Percentiles rank a stretch among this genome's conserved stretches.
These are phyloP conservation scores for Ceratina australensis DNA, from an alignment of 1,140 invertebrate genomes.

Conservation along the genomic window DNA sequence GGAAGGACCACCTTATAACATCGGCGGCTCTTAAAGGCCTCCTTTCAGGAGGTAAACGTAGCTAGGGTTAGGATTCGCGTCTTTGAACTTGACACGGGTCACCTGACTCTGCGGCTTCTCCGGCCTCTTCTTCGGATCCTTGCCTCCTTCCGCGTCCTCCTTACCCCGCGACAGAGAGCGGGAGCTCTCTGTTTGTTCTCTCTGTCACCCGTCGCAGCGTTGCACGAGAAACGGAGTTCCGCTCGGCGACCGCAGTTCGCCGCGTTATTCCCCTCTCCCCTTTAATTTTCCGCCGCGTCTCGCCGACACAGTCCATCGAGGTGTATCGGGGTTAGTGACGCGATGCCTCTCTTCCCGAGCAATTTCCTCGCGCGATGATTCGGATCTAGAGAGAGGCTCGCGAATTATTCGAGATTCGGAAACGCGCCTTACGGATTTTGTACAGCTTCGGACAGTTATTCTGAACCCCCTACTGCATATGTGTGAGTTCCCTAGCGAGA, in stretches of 20 bases:
- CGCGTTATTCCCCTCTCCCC: slow-evolving; percentile 14
- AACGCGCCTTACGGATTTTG: too few species aligned
- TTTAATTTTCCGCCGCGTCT: slow-evolving; percentile 38
- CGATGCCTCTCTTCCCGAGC: not conserved
- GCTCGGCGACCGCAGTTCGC: slow-evolving; percentile 48
- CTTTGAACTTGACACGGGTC: slow-evolving; percentile 78
- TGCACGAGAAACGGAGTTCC: slow-evolving; percentile 5
- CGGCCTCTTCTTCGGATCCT: slow-evolving; percentile 49
- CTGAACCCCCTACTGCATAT: too few species aligned
- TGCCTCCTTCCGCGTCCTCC: slow-evolving; percentile 9
- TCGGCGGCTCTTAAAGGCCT: slow-evolving; percentile 39
- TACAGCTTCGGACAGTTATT: too few species aligned
- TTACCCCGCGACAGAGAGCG: slow-evolving; percentile 17
- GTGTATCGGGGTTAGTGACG: slow-evolving; percentile 20
- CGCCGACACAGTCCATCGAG: slow-evolving; percentile 4
- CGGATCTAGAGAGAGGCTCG: not conserved
- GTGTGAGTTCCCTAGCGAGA: too few species aligned
- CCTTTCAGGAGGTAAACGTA: slow-evolving; percentile 70
- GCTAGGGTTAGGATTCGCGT: slow-evolving; percentile 68
- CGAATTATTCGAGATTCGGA: not conserved
- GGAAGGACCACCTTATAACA: slow-evolving; percentile 41
- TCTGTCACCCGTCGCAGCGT: not conserved
- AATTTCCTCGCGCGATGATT: not conserved
- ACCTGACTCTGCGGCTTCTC: slow-evolving; percentile 68
- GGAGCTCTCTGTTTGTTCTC: not conserved